Base-by-base conservation (phyloP, 2,113 vertebrate genomes). In the Eubucco bourcierii region DNA sequence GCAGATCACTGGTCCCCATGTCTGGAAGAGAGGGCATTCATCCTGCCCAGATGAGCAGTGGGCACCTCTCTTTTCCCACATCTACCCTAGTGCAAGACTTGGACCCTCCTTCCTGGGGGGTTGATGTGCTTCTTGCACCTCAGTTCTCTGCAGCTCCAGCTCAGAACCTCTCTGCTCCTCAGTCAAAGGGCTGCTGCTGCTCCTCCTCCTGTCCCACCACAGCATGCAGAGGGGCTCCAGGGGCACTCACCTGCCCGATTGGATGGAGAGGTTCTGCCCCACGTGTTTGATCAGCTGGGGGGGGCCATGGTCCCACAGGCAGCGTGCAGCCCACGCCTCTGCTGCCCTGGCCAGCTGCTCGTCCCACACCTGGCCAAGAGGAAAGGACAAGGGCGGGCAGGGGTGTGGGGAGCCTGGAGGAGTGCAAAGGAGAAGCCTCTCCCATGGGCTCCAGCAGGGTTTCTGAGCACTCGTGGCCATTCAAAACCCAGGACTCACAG, bases 241-340 rank as follows among this genome's bases (percentile, higher is more conserved):
- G 50, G 68, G 15, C 74, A 92, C 95, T 95, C 90, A 99, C 98
- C 98, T 98, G 96, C 98, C 98, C 7, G 98, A 98, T 6, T 98
- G 97, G 95, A 99, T 95, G 83, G 98, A 98, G 90, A 99, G 98
- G 93, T 99, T 99, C 96, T 99, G 99, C 72, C 99, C 99, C 94
- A 98, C 29, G 0, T 98, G 97, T 84, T 96, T 98, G 97, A 99
- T 98, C 93, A 98, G 95, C 37, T 98, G 98, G 3, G 98, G 90
- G 23, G 98, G 98, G 0, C 98, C 98, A 0, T 99, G 99, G 73
- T 98, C 98, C 98, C 99, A 99, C 83, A 98, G 74, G 84, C 99
- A 99, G 60, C 92, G 98, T 0, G 97, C 95, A 50, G 98, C 98
- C 99, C 99, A 99, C 0, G 97, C 98, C 88, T 98, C 97, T 0